These are phyloP conservation scores for Lutraria lutraria DNA, from an alignment of 2,888 invertebrate species.

Conservation along the genomic window DNA sequence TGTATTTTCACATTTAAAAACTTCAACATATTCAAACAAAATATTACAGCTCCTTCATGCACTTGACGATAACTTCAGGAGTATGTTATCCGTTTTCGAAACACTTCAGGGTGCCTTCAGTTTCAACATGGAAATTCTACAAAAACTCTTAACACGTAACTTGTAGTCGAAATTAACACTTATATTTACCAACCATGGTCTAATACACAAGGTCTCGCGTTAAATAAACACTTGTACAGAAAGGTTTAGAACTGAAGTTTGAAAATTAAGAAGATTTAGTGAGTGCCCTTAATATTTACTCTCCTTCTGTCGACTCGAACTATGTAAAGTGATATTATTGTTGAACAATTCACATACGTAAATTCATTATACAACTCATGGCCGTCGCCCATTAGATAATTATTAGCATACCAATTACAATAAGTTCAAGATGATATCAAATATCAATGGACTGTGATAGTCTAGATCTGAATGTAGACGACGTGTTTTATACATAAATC, in stretches of 20 bases:
- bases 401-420: no score
- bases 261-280: no score
- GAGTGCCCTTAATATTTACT: no score
- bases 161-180: neutral
- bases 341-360: no score
- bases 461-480: no score
- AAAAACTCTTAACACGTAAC: neutral
- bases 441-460: no score
- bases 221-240: neutral
- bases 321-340: no score
- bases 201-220: neutral
- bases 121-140: neutral
- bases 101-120: neutral
- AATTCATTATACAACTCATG: no score
- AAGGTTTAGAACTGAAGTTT: neutral
- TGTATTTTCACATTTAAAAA: constrained; percentile 15
- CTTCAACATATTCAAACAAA: neutral
- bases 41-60: neutral
- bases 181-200: neutral
- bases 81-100: neutral
- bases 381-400: no score
- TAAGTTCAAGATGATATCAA: no score
- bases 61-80: neutral
- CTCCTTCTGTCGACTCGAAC: no score
- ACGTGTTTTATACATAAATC: no score